Percentiles rank a stretch among this genome's conserved stretches.
Conservation (phyloP, 2,888 invertebrate species). For the Hanleya hanleyi region DNA sequence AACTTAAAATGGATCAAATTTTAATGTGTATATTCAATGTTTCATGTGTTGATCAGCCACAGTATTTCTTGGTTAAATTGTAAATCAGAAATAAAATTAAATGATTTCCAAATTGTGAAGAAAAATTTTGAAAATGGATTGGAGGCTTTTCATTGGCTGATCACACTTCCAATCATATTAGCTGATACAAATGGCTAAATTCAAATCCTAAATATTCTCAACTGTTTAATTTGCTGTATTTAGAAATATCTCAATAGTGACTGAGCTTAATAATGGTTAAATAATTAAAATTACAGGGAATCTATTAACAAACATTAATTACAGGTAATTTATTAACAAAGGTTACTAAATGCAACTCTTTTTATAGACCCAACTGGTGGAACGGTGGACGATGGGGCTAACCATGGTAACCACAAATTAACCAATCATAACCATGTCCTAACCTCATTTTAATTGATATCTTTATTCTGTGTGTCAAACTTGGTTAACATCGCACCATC, state of each 20-base stretch:
- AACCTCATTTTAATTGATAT: background rate
- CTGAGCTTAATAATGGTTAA: background rate
- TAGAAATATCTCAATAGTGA: background rate
- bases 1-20: too few species aligned
- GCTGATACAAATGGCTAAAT: too few species aligned
- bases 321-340: background rate
- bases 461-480: background rate
- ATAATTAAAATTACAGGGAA: background rate
- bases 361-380: constrained; percentile 3
- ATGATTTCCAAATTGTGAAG: too few species aligned
- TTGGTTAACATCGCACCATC: background rate
- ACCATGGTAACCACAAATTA: background rate
- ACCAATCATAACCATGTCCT: background rate
- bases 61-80: too few species aligned
- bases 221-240: background rate
- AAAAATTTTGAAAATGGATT: too few species aligned
- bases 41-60: too few species aligned
- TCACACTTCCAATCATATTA: too few species aligned
- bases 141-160: too few species aligned
- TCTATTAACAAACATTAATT: background rate
- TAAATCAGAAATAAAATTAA: too few species aligned
- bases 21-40: too few species aligned
- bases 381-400: background rate
- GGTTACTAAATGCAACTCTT: background rate
- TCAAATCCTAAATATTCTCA: too few species aligned